phyloP scores from a whole-genome alignment of 2,888 invertebrate genomes.

The Caenorhabditis sp. region DNA sequence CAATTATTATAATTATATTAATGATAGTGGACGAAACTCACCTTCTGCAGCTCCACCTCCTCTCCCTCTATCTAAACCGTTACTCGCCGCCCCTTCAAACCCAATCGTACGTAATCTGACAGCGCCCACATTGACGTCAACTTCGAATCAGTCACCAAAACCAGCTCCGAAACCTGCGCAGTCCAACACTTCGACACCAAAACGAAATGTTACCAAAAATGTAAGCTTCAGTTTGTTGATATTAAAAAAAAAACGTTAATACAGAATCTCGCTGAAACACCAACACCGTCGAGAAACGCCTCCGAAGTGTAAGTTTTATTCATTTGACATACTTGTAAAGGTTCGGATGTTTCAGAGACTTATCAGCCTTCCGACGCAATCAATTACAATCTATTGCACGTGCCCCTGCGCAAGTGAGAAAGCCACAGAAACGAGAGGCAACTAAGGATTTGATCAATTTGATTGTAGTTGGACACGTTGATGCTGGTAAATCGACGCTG shows the following conservation, averaged over 20 bases:
- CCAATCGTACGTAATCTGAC: conserved; percentile 26
- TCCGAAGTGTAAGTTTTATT: background rate
- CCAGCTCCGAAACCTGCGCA: conserved; percentile 19
- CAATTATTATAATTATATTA: conserved; percentile 42
- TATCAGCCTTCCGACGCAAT: conserved; percentile 37
- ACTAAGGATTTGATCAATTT: conserved; percentile 64
- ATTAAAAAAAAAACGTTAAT: background rate
- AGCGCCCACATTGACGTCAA: conserved; percentile 17
- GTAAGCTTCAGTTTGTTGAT: background rate
- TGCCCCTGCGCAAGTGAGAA: conserved; percentile 38
- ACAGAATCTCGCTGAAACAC: background rate
- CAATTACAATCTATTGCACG: conserved; percentile 51
- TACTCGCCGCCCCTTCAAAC: conserved; percentile 8
- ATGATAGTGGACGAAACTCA: conserved; percentile 29
- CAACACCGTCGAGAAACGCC: background rate
- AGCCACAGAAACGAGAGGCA: conserved; percentile 22
- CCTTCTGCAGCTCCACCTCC: conserved; percentile 8
- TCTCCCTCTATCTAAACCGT: too few relatives aligned
- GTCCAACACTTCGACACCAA: conserved; percentile 18
- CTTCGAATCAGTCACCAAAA: conserved; percentile 8
- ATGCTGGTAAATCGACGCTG: conserved; percentile 94
- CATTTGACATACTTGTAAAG: background rate
- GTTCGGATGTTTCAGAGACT: conserved; percentile 14
- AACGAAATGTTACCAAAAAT: background rate
- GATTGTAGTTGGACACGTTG: conserved; percentile 84